phyloP scores from a whole-genome alignment of 2,888 invertebrate genomes.

The Chelonus formosanus region DNA sequence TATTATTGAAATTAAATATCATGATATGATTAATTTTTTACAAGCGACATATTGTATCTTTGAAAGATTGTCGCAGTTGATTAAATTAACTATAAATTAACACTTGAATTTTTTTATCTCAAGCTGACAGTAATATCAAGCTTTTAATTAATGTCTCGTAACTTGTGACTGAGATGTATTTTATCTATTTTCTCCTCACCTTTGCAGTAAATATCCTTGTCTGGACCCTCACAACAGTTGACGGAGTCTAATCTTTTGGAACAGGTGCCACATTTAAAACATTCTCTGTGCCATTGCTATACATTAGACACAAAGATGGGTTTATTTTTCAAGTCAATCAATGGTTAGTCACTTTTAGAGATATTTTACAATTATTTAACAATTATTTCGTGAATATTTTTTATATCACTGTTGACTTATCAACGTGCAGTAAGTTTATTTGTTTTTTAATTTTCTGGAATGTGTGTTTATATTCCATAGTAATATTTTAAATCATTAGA shows the following conservation, averaged over 20 bases:
- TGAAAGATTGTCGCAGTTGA: no score
- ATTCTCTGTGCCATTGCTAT: slow-evolving; percentile 91
- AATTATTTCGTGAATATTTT: slow-evolving; percentile 13
- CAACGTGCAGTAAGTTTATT: no score
- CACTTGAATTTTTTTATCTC: not conserved
- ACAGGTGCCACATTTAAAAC: slow-evolving; percentile 92
- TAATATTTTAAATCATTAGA: no score
- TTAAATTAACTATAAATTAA: no score
- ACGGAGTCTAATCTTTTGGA: slow-evolving; percentile 88
- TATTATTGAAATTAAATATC: no score
- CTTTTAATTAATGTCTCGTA: not conserved
- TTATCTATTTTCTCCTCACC: slow-evolving; percentile 68
- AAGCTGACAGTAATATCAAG: not conserved
- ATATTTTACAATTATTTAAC: slow-evolving; percentile 14
- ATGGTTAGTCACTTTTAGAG: slow-evolving; percentile 36
- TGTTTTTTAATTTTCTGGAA: no score
- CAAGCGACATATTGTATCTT: no score
- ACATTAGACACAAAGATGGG: slow-evolving; percentile 64
- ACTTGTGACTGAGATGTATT: slow-evolving; percentile 2
- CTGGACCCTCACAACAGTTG: slow-evolving; percentile 92
- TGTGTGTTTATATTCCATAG: no score
- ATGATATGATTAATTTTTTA: no score
- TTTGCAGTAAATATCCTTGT: slow-evolving; percentile 97
- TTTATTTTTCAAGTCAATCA: slow-evolving; percentile 28
- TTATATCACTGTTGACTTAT: not conserved